Percentiles rank a stretch among this genome's conserved stretches.
phyloP scores from a whole-genome alignment of 2,113 vertebrate species.

The Percopsis transmontana region DNA sequence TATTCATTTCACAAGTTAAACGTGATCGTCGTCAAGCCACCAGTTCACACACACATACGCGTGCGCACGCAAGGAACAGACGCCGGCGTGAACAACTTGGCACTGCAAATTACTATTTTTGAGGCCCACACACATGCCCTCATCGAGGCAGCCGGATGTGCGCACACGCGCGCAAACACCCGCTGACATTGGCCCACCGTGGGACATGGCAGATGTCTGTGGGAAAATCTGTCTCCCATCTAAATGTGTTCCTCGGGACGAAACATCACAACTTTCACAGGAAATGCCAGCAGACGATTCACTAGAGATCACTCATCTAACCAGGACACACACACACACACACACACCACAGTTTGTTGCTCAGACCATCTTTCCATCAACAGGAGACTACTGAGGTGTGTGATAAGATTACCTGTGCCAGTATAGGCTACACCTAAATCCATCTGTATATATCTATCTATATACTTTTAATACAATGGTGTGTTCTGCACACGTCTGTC shows the following conservation, averaged over 20 bases:
- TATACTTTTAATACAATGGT: no score
- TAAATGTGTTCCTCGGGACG: constrained; percentile 58
- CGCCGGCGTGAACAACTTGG: constrained; percentile 64
- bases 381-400: constrained; percentile 22
- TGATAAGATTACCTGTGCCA: constrained; percentile 20
- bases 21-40: constrained; percentile 66
- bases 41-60: constrained; percentile 24
- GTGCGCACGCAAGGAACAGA: constrained; percentile 34
- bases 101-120: constrained; percentile 58
- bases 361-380: constrained; percentile 24
- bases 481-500: not conserved
- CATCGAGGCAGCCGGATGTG: constrained; percentile 38
- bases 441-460: no score
- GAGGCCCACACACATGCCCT: constrained; percentile 68
- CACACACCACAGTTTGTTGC: constrained; percentile 22
- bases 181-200: constrained; percentile 20
- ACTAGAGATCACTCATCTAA: constrained; percentile 21
- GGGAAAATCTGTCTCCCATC: constrained; percentile 67
- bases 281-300: constrained; percentile 52
- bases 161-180: constrained; percentile 31
- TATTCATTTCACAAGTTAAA: constrained; percentile 74
- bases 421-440: constrained; percentile 15
- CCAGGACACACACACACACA: constrained; percentile 9
- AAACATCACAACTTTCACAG: constrained; percentile 62
- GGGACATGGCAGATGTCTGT: constrained; percentile 70